These are phyloP conservation scores for Eucriotettix oculatus DNA, from an alignment of 2,888 invertebrate genomes.

Conservation along the genomic window DNA sequence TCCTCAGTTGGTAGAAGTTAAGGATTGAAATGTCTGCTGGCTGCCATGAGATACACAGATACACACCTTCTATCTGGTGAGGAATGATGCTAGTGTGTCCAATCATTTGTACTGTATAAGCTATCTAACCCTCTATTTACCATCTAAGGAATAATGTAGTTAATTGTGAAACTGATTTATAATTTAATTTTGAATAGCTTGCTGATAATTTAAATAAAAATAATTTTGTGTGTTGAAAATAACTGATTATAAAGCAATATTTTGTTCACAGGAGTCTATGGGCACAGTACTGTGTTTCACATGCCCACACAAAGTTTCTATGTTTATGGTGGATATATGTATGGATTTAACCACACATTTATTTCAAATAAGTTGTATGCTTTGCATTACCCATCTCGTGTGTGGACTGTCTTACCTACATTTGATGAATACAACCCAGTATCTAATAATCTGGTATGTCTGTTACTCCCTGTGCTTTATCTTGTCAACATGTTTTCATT, in stretches of 20 bases:
- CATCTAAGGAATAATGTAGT: too few relatives aligned
- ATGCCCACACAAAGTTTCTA: slow-evolving; percentile 65
- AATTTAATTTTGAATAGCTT: too few relatives aligned
- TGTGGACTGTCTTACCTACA: slow-evolving; percentile 64
- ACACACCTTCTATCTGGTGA: too few relatives aligned
- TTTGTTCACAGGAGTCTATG: slow-evolving; percentile 44
- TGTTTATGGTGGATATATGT: slow-evolving; percentile 75
- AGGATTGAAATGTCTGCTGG: too few relatives aligned
- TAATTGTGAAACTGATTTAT: too few relatives aligned
- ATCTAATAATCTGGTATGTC: slow-evolving; percentile 27
- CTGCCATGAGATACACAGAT: too few relatives aligned
- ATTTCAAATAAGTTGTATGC: slow-evolving; percentile 64
- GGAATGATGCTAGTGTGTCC: too few relatives aligned
- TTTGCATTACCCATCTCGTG: slow-evolving; percentile 55
- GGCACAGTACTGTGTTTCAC: slow-evolving; percentile 81
- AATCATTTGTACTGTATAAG: too few relatives aligned
- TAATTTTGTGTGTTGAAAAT: background rate
- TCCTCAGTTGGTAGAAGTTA: too few relatives aligned
- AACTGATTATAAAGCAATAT: background rate
- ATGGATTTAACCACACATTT: slow-evolving; percentile 48
- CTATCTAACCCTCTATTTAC: too few relatives aligned
- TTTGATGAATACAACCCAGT: slow-evolving; percentile 45
- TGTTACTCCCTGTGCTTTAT: background rate
- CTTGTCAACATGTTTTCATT: background rate
- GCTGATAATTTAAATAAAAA: background rate